Evolutionary conservation across 2,888 invertebrate genomes (phyloP).

Genomic region (Cosmopolites sordidus): DNA sequence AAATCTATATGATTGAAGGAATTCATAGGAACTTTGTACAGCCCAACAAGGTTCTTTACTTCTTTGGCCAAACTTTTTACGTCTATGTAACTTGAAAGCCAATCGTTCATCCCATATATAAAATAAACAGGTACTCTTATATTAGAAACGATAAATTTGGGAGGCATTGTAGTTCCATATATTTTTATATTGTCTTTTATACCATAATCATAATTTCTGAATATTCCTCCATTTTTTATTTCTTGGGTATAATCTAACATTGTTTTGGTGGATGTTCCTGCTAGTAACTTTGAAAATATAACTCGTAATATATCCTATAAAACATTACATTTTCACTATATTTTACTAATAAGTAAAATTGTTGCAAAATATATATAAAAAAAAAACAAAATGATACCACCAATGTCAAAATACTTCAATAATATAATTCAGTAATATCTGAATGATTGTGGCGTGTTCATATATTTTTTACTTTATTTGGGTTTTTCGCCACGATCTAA

Average conservation of each 20-base stretch:
- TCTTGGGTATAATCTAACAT: slow-evolving; percentile 61
- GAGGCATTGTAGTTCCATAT: slow-evolving; percentile 59
- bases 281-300: slow-evolving; percentile 66
- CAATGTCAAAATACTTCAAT: too few species aligned
- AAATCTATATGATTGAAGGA: slow-evolving; percentile 69
- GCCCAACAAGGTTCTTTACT: slow-evolving; percentile 55
- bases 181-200: slow-evolving; percentile 52
- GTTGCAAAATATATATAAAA: too few species aligned
- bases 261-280: slow-evolving; percentile 71
- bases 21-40: slow-evolving; percentile 42
- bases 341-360: too few species aligned
- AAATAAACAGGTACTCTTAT: slow-evolving; percentile 62
- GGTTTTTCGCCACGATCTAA: too few species aligned
- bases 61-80: slow-evolving; percentile 54
- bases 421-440: too few species aligned
- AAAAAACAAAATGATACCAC: too few species aligned
- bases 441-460: too few species aligned
- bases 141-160: slow-evolving; percentile 55
- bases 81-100: slow-evolving; percentile 62
- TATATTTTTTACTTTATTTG: too few species aligned
- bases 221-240: slow-evolving; percentile 45
- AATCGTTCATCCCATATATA: slow-evolving; percentile 67
- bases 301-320: slow-evolving; percentile 50
- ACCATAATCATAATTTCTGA: slow-evolving; percentile 70
- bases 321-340: too few species aligned